Evolutionary conservation across 92 coral and sea anemone species (phyloP), one percentile per base, ranked within the genome.

Genomic region (Bergia sp.): DNA sequence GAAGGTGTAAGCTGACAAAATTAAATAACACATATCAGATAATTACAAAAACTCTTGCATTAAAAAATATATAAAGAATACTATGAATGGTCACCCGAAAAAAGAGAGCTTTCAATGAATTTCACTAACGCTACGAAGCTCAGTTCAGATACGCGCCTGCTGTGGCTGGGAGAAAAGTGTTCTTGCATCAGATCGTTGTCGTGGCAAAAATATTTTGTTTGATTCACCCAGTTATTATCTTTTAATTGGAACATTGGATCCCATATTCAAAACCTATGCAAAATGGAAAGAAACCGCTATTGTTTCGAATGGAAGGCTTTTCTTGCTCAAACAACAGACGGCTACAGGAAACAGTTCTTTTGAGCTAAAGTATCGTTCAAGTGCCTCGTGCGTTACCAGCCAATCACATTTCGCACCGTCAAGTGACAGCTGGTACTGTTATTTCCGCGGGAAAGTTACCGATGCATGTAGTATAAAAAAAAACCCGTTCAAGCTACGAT

Each of bases 381-480:
- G 83, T 74, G 88, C 92, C 92, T 89, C 93, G 86, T 86, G 89
- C 49, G 61, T 29, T 38, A 18, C 76, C 39, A 85, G 89, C 97
- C 97, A 94, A 94, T 94, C 91, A 92, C 79, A 87, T 77, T 76
- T 89, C 40, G 18, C 39, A 88, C 85, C 58, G 55, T 67, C 76
- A 41, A 47, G 37, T 39, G 88, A 89, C 90, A 91, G 93, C 95
- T 93, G 95, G 95, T 93, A 78, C 89, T 87, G 86, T 82, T 89
- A 90, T 94, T 94, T 94, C 61, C 97, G 97, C 97, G 97, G 97
- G 97, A 94, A 94, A 92, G 93, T 90, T 92, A 92, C 78, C 91
- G 88, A 89, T 82, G 76, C 76, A 13, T 72, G 42, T 72, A 72
- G 76, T 72, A 72, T 72, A 2, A 12, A 36, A 36, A 72, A 72